phyloP scores from a whole-genome alignment of 2,113 vertebrate species.

The Gopherus flavomarginatus region DNA sequence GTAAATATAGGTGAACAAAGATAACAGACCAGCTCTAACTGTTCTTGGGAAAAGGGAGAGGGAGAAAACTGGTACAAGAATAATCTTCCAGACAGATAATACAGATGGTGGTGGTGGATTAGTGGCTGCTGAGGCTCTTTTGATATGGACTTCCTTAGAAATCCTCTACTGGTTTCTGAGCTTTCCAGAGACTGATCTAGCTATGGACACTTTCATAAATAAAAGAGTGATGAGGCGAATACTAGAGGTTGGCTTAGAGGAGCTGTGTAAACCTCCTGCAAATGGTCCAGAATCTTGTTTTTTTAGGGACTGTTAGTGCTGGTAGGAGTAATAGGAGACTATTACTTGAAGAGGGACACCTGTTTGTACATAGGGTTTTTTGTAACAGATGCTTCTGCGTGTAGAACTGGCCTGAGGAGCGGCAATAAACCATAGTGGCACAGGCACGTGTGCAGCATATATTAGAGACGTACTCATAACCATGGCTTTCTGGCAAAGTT shows the following conservation, averaged over 20 bases:
- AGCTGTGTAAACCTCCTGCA: not conserved
- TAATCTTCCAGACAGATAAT: not conserved
- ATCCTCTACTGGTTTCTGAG: rapidly evolving
- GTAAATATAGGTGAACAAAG: not conserved
- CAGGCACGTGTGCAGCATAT: rapidly evolving
- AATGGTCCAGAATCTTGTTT: rapidly evolving
- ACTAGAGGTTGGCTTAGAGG: not conserved
- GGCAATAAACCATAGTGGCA: too few relatives aligned
- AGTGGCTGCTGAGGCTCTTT: not conserved
- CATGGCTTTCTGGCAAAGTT: rapidly evolving
- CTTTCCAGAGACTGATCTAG: not conserved
- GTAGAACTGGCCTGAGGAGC: too few relatives aligned
- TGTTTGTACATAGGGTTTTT: not conserved
- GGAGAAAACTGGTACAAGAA: rapidly evolving
- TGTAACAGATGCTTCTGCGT: too few relatives aligned
- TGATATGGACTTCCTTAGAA: not conserved
- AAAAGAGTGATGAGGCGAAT: rapidly evolving
- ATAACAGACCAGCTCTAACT: not conserved
- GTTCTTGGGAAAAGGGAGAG: not conserved
- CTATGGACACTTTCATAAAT: not conserved
- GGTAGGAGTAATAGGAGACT: not conserved
- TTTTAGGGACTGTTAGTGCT: not conserved
- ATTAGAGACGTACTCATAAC: not conserved
- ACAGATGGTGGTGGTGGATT: not conserved
- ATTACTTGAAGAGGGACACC: not conserved